Conservation (phyloP, 2,113 vertebrate genomes). For the Labrus mixtus region DNA sequence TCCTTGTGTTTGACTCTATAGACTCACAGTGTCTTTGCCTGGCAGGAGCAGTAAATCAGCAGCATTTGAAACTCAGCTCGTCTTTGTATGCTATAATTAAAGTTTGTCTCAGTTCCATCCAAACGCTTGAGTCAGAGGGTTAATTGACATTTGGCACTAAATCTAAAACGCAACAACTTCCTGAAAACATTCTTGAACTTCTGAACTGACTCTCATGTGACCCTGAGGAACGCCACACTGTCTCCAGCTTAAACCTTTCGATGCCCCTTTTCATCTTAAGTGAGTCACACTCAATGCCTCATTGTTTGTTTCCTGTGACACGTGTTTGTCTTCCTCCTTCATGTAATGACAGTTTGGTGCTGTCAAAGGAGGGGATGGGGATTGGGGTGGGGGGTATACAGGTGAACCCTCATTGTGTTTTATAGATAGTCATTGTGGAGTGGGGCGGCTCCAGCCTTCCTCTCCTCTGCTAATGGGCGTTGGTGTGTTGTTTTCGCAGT, state of each 20-base stretch:
- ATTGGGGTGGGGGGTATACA: conserved; percentile 53
- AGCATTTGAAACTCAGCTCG: conserved; percentile 49
- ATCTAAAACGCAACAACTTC: conserved; percentile 76
- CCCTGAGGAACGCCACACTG: conserved; percentile 66
- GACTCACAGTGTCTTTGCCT: conserved; percentile 44
- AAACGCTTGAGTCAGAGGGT: conserved; percentile 63
- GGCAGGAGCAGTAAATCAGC: conserved; percentile 62
- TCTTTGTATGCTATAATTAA: conserved; percentile 69
- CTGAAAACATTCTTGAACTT: conserved; percentile 80
- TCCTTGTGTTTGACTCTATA: conserved; percentile 10
- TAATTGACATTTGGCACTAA: conserved; percentile 75
- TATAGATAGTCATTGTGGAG: conserved; percentile 81
- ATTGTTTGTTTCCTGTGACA: conserved; percentile 69
- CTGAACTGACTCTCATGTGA: conserved; percentile 78
- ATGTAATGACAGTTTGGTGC: conserved; percentile 56
- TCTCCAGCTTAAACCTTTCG: conserved; percentile 67
- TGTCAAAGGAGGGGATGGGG: conserved; percentile 30
- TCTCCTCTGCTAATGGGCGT: conserved; percentile 78
- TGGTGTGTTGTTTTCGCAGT: conserved; percentile 79
- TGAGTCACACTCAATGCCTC: conserved; percentile 56
- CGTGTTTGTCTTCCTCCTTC: conserved; percentile 69
- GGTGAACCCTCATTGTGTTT: conserved; percentile 80
- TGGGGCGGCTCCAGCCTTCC: conserved; percentile 78
- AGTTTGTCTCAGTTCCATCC: conserved; percentile 51
- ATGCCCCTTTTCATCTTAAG: conserved; percentile 54